Conservation (phyloP, 2,888 invertebrate genomes). For the Drosophila monieri region DNA sequence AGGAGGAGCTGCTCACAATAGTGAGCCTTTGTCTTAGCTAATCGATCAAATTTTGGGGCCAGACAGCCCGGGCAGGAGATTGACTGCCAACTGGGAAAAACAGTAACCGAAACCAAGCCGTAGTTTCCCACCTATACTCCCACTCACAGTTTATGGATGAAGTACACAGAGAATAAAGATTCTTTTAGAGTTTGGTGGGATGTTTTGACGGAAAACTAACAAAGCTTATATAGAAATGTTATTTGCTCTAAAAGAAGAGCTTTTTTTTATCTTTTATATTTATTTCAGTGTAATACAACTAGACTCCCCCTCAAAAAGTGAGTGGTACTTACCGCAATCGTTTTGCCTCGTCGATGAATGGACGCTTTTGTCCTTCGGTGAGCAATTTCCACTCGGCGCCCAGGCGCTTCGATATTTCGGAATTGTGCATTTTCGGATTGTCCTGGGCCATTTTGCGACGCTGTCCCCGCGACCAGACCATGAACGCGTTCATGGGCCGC, state of each 20-base stretch:
- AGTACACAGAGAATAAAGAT: constrained; percentile 3
- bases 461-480: constrained; percentile 97
- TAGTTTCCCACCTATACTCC: constrained; percentile 7
- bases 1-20: constrained; percentile 58
- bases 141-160: neutral
- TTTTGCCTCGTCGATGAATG: constrained; percentile 98
- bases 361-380: constrained; percentile 94
- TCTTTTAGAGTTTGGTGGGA: neutral
- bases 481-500: constrained; percentile 98
- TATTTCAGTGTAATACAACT: constrained; percentile 6
- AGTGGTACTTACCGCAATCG: constrained; percentile 88
- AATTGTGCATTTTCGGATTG: constrained; percentile 96
- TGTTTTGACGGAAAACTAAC: too few species aligned
- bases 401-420: constrained; percentile 93
- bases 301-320: neutral
- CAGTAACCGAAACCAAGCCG: constrained; percentile 30
- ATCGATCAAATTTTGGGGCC: constrained; percentile 74
- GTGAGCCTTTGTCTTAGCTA: constrained; percentile 74
- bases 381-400: constrained; percentile 97
- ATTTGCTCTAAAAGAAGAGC: too few species aligned
- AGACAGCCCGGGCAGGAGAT: constrained; percentile 44
- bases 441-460: constrained; percentile 96
- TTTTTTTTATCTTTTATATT: neutral
- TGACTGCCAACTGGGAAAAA: constrained; percentile 37
- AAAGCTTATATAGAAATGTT: too few species aligned